Evolutionary conservation across 2,888 invertebrate species (phyloP), one percentile per base, ranked within the genome.

Genomic region (Melikaiella ostensackeni): DNA sequence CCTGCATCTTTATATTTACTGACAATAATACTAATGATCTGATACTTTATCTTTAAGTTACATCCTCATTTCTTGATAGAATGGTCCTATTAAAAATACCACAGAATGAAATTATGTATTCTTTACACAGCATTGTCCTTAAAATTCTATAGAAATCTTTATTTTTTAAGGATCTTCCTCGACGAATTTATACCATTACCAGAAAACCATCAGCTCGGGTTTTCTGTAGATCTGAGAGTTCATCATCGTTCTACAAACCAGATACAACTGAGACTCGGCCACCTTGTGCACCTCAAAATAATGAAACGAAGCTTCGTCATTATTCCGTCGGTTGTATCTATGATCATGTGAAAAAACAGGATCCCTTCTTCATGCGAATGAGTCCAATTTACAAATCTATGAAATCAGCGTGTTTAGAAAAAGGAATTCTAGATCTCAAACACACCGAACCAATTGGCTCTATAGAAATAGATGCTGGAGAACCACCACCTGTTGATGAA

Each of bases 401-500:
- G 4, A 86, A 86, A 24, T 82, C 82, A 5, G 59, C 81, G 33
- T 80, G 75, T 35, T 80, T 84, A n/a, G 87, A 88, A 57, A 85
- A 84, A 70, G 83, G 83, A 74, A 62, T 81, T 16, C 57, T 46
- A 19, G 80, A 80, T 5, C 42, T 63, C 1, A 77, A 77, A 1
- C 77, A 84, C 19, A 16, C 78, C 7, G 75, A 82, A 4, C 75
- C 78, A 19, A 79, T 59, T 11, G 82, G 81, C n/a, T 83, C 83
- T 19, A 83, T 84, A 19, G 91, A 91, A 76, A 91, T 91, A 55
- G 89, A 91, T 75, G 91, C 90, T 0, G 91, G 90, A 4, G 84
- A 88, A 30, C 88, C 91, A 5, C 91, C 91, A 6, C 91, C 91
- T 0, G 87, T 86, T 6, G 91, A 91, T 79, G 90, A 91, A 24